These are phyloP conservation scores for Thunnus albacares DNA, from an alignment of 2,797 vertebrate genomes.

Conservation along the genomic window DNA sequence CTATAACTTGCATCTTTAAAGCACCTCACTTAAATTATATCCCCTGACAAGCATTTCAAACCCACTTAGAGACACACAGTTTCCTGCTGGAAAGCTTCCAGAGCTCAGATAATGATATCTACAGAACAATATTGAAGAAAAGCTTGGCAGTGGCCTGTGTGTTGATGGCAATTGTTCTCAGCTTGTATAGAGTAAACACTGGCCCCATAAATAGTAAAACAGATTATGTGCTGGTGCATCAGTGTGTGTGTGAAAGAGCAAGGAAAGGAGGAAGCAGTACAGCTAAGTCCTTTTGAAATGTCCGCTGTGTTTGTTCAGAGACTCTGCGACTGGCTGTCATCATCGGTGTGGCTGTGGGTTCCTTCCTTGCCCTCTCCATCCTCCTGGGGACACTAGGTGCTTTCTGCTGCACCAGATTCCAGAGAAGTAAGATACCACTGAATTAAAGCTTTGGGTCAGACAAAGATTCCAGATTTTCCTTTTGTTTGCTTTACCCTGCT, in stretches of 20 bases:
- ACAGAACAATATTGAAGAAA: slow-evolving; percentile 13
- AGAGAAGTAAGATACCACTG: slow-evolving; percentile 89
- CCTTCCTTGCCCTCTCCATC: slow-evolving; percentile 92
- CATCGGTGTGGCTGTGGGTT: slow-evolving; percentile 93
- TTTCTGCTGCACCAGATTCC: slow-evolving; percentile 93
- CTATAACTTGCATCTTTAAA: slow-evolving; percentile 21
- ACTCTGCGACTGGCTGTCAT: slow-evolving; percentile 93
- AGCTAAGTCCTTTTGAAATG: slow-evolving; percentile 19
- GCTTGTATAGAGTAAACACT: slow-evolving; percentile 36
- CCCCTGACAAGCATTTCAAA: slow-evolving; percentile 28
- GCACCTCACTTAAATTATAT: slow-evolving; percentile 22
- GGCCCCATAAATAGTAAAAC: slow-evolving; percentile 33
- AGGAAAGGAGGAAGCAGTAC: neutral
- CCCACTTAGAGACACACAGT: slow-evolving; percentile 20
- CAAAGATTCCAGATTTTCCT: neutral
- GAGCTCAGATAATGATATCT: slow-evolving; percentile 17
- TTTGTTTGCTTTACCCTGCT: neutral
- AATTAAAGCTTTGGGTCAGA: neutral
- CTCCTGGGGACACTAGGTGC: slow-evolving; percentile 93
- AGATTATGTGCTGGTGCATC: neutral
- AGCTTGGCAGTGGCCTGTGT: slow-evolving; percentile 24
- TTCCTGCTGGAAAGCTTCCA: slow-evolving; percentile 29
- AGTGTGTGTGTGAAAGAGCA: slow-evolving; percentile 11
- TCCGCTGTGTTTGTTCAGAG: slow-evolving; percentile 81
- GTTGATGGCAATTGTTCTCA: slow-evolving; percentile 32